These are phyloP conservation scores for Gymnodraco acuticeps DNA, from an alignment of 2,797 vertebrate genomes.

Conservation along the genomic window DNA sequence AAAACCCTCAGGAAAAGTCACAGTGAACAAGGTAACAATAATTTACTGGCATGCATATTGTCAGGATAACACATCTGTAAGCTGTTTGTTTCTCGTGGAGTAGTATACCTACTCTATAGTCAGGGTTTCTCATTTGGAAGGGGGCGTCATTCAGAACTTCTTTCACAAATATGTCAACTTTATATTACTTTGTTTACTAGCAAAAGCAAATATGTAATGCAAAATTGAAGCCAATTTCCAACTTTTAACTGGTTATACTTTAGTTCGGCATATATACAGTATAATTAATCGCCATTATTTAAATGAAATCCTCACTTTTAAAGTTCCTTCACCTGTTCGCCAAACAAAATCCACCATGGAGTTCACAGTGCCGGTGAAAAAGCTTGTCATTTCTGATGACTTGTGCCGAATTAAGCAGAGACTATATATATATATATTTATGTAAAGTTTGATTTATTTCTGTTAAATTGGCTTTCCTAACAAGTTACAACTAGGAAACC, in stretches of 20 bases:
- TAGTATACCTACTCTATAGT: not conserved
- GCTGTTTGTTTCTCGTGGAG: not conserved
- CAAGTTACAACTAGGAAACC: not conserved
- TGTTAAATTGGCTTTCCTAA: not conserved
- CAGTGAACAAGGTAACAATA: constrained; percentile 78
- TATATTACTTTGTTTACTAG: rapidly evolving
- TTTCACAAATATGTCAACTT: not conserved
- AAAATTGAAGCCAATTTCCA: rapidly evolving
- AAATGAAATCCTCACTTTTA: not conserved
- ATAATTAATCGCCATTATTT: not conserved
- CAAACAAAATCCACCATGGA: too few relatives aligned
- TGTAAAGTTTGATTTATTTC: not conserved
- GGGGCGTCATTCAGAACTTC: constrained; percentile 4
- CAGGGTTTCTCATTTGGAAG: not conserved
- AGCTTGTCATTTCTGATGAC: not conserved
- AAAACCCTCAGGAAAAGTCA: constrained; percentile 87
- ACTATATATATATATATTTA: not conserved
- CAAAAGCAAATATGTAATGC: rapidly evolving
- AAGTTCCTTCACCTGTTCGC: constrained; percentile 54
- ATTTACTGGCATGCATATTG: rapidly evolving
- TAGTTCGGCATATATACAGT: not conserved
- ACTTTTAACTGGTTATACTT: not conserved
- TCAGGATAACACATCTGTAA: not conserved
- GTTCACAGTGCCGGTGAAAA: not conserved
- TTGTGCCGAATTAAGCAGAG: not conserved